A percentile compares a stretch with the other conserved stretches of the same genome.
Conservation (phyloP, 1,140 invertebrate species). For the Penaeus vannamei region DNA sequence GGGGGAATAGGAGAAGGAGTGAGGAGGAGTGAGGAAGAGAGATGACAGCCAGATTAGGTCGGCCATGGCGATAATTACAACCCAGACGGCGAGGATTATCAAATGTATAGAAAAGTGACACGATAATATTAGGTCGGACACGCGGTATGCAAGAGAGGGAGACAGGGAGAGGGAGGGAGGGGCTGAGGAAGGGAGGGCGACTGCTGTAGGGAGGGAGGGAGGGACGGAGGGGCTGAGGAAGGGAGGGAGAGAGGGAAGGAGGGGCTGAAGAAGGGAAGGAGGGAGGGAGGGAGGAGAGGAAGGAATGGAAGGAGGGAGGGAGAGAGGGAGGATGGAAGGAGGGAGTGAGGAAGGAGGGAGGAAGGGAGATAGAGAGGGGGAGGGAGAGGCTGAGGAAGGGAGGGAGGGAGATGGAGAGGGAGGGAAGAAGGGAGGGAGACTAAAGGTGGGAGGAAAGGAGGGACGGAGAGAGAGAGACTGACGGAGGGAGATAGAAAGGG, state of each 20-base stretch:
- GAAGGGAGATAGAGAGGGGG: background rate
- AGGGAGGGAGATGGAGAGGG: background rate
- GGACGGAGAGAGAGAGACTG: background rate
- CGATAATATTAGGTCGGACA: conserved; percentile 44
- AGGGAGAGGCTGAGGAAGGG: no score
- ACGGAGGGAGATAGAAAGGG: background rate
- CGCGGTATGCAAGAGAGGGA: conserved; percentile 6
- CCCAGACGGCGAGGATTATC: conserved; percentile 47
- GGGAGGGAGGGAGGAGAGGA: background rate
- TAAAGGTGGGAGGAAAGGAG: background rate
- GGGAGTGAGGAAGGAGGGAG: background rate
- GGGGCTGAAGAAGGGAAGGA: background rate
- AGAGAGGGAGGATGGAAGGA: background rate
- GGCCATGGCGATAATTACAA: conserved; percentile 50
- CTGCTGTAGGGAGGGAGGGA: background rate
- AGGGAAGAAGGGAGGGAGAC: no score
- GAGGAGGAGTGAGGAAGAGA: conserved; percentile 5
- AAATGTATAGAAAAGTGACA: conserved; percentile 56
- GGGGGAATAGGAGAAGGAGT: background rate
- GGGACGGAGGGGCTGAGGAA: background rate
- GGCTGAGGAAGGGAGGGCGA: background rate
- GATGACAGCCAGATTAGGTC: conserved; percentile 48
- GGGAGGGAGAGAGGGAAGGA: background rate
- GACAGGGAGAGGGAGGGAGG: background rate
- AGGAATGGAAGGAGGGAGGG: background rate